Percentiles rank a stretch among this genome's conserved stretches.
phyloP scores from a whole-genome alignment of 2,113 vertebrate genomes.

The Ptilorrhoa leucosticta region DNA sequence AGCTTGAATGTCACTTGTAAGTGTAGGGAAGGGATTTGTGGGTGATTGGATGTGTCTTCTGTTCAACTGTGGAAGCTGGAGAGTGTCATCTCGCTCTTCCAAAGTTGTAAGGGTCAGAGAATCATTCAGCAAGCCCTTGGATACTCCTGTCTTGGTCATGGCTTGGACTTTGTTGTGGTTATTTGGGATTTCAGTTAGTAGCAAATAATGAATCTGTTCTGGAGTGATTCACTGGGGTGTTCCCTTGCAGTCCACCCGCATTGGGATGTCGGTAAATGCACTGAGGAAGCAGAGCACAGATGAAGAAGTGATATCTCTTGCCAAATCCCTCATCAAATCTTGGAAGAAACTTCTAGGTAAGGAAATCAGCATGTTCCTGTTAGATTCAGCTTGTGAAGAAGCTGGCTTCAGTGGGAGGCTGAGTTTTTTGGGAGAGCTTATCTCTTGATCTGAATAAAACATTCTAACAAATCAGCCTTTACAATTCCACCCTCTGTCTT shows the following conservation, averaged over 20 bases:
- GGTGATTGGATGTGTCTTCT: neutral
- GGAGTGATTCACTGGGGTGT: neutral
- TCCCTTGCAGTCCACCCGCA: slow-evolving; percentile 85
- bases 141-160: neutral
- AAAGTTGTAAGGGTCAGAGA: neutral
- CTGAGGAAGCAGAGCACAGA: slow-evolving; percentile 93
- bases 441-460: neutral
- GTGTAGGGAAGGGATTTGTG: neutral
- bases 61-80: neutral
- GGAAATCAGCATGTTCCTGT: neutral
- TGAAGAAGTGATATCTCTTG: slow-evolving; percentile 88
- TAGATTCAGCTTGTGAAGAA: neutral
- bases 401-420: neutral
- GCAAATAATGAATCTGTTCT: neutral
- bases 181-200: neutral
- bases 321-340: slow-evolving; percentile 94
- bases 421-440: neutral
- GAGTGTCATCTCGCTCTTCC: accelerated
- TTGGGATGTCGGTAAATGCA: slow-evolving; percentile 95
- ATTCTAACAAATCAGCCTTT: neutral
- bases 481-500: neutral
- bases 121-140: neutral
- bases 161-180: neutral
- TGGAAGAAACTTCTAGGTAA: slow-evolving; percentile 95
- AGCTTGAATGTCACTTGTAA: neutral